Evolutionary conservation across 2,888 invertebrate species (phyloP).

Genomic region (Cinara cedri): DNA sequence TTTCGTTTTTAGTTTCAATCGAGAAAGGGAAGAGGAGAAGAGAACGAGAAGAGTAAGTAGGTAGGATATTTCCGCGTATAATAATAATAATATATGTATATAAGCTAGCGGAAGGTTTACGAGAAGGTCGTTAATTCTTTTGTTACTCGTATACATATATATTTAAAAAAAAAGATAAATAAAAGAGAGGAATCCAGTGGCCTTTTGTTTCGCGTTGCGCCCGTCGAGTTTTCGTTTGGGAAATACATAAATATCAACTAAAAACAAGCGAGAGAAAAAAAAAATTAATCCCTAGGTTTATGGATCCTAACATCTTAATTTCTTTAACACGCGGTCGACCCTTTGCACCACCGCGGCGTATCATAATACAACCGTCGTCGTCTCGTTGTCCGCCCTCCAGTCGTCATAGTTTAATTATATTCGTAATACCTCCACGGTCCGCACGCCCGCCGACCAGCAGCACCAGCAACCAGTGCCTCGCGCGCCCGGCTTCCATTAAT

Average conservation of each 20-base stretch:
- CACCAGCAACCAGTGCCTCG: slow-evolving; percentile 3
- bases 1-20: not conserved
- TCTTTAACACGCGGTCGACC: slow-evolving; percentile 12
- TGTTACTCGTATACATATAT: not conserved
- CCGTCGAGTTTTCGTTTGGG: slow-evolving; percentile 14
- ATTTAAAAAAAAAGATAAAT: slow-evolving; percentile 17
- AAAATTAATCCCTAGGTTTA: slow-evolving; percentile 50
- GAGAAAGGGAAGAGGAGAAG: not conserved
- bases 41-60: not conserved
- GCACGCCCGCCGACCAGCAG: not conserved
- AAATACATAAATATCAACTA: slow-evolving; percentile 51
- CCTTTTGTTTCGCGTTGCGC: slow-evolving; percentile 27
- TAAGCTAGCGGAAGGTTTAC: not conserved
- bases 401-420: slow-evolving; percentile 50
- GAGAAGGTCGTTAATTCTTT: slow-evolving; percentile 30
- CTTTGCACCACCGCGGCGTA: not conserved
- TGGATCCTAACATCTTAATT: slow-evolving; percentile 49
- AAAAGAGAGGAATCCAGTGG: not conserved
- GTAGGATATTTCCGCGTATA: not conserved
- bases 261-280: slow-evolving; percentile 22
- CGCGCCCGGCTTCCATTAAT: slow-evolving; percentile 37
- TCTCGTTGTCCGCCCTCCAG: slow-evolving; percentile 6
- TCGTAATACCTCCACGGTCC: slow-evolving; percentile 29
- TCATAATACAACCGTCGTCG: slow-evolving; percentile 4
- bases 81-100: not conserved